A percentile compares a stretch with the other conserved stretches of the same genome.
These are phyloP conservation scores for Alosa alosa DNA, from an alignment of 2,113 vertebrate species.

Conservation along the genomic window DNA sequence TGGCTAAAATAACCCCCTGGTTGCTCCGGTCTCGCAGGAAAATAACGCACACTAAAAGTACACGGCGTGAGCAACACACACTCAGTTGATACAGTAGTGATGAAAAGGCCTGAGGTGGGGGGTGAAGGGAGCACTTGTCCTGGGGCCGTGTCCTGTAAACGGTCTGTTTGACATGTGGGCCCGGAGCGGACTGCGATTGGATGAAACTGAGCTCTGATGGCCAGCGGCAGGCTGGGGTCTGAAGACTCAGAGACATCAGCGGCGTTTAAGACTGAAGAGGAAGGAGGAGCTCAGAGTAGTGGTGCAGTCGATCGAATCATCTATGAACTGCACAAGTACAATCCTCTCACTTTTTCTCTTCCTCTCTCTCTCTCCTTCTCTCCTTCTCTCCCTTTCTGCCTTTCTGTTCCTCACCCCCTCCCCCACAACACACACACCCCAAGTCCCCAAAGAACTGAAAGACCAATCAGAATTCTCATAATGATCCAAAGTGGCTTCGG, in stretches of 20 bases:
- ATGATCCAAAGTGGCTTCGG: conserved; percentile 79
- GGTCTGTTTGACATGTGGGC: background rate
- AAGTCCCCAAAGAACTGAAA: conserved; percentile 69
- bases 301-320: background rate
- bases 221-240: background rate
- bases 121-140: background rate
- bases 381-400: background rate
- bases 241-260: background rate
- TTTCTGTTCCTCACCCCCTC: background rate
- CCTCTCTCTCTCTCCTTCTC: conserved; percentile 1
- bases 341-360: background rate
- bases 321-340: background rate
- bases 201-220: background rate
- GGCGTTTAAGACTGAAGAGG: background rate
- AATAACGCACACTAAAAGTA: no score
- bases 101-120: background rate
- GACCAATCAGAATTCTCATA: conserved; percentile 78
- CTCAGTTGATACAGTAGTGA: background rate
- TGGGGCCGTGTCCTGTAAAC: background rate
- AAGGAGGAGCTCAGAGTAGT: background rate
- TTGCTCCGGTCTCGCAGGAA: no score
- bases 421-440: conserved; percentile 16
- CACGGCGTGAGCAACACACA: background rate
- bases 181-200: background rate
- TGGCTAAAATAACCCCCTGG: no score